A percentile compares a stretch with the other conserved stretches of the same genome.
phyloP scores from a whole-genome alignment of 1,140 invertebrate species.

The Mesaphorura yosii region DNA sequence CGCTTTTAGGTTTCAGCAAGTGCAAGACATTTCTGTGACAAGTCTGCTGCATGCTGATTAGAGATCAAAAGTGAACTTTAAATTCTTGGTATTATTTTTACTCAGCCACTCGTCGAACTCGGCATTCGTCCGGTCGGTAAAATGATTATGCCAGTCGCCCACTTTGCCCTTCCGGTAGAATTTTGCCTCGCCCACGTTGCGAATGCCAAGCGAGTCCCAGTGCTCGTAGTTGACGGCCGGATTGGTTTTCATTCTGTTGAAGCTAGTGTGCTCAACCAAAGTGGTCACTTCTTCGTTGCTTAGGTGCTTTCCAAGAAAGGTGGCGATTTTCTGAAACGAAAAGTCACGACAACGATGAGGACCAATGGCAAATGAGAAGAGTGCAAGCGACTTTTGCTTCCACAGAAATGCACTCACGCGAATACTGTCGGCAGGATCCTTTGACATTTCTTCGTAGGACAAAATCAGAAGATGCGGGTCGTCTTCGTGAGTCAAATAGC shows the following conservation, averaged over 20 bases:
- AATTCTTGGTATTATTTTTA: conserved; percentile 20
- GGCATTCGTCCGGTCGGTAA: conserved; percentile 29
- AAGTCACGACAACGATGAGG: not conserved
- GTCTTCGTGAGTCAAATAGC: conserved; percentile 37
- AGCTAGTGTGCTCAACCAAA: conserved; percentile 38
- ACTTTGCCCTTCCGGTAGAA: conserved; percentile 42
- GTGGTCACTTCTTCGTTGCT: conserved; percentile 29
- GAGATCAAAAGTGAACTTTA: conserved; percentile 26
- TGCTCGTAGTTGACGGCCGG: conserved; percentile 40
- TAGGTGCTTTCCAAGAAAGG: conserved; percentile 40
- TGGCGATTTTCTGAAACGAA: conserved; percentile 34
- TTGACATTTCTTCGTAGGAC: conserved; percentile 44
- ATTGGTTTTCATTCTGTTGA: conserved; percentile 42
- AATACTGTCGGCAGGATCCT: conserved; percentile 38
- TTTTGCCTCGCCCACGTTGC: conserved; percentile 35
- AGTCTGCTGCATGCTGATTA: not conserved
- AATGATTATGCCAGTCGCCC: conserved; percentile 38
- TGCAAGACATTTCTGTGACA: not conserved
- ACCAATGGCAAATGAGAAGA: not conserved
- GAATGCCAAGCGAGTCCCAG: conserved; percentile 39
- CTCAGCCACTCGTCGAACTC: conserved; percentile 34
- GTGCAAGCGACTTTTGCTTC: not conserved
- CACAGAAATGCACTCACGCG: conserved; percentile 8
- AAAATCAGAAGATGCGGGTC: conserved; percentile 40
- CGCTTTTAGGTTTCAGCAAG: too few relatives aligned